Base-by-base conservation (phyloP, 2,888 invertebrate genomes). In the Electrophaes corylata region DNA sequence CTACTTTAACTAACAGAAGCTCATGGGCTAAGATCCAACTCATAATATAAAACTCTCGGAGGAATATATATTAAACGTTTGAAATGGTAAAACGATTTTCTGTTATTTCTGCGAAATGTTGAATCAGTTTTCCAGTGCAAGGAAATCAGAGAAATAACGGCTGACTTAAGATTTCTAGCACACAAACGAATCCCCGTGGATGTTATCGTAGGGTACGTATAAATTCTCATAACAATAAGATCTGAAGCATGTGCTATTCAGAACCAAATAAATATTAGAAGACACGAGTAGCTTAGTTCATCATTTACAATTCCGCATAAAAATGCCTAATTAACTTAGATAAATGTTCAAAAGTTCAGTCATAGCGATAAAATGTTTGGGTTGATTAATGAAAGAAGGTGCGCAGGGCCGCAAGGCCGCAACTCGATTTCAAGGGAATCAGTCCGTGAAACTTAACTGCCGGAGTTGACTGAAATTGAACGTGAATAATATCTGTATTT, bases 381-480 rank as follows among this genome's bases (percentile, higher is more conserved):
- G 50, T 54, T 59, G 63, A 67, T 62, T 63, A 62, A 67, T 62
- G 61, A 62, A 62, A 54, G 56, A 57, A 63, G 60, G 61, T 46
- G 53, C 48, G 40, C 61, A 48, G 50, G 56, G 53, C 54, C 52
- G 40, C 60, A 55, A 52, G 57, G 57, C 46, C 58, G 56, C 47
- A 49, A 61, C 57, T 62, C 66, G 66, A 67, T 69, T 69, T 70
- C 63, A 69, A 66, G 65, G 62, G 65, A 68, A 70, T 67, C 67
- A 71, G 73, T 64, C 70, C 71, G 68, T 69, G 70, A 70, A 64
- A 69, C 64, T 41, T 69, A 68, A 73, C 62, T 52, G 43, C 61
- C 49, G 52, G 52, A 58, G 55, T 61, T 57, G 44, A 53, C 61
- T 53, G 55, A 60, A 57, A 60, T 49, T 56, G 33, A 48, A 63